Base-by-base conservation (phyloP, 2,888 invertebrate genomes). In the Polyommatus icarus region DNA sequence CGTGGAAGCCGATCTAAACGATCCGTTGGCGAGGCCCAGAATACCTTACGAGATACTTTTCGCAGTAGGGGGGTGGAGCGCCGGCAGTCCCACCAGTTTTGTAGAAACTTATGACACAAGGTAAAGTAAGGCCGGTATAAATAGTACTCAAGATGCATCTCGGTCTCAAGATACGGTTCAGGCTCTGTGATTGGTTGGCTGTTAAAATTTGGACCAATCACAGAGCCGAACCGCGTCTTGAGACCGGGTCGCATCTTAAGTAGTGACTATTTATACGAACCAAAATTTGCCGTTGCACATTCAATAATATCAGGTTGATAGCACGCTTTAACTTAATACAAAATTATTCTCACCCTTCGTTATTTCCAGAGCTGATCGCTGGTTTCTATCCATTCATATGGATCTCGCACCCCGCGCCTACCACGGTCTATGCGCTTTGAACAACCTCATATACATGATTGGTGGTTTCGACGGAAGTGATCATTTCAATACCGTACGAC, bases 31-130 rank as follows among this genome's bases (percentile, higher is more conserved):
- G 10, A 91, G 96, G 79, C 97, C 98, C 0, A 93, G 98, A 79
- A 95, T 97, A 89, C 97, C 95, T 75, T 96, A 97, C 87, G 97
- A 97, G 84, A 95, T 97, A 83, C 93, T 98, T 15, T 98, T 98
- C 87, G 97, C 97, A 18, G 96, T 98, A 24, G 98, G 98, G 4
- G 98, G 98, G 1, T 97, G 97, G 98, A 95, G 96, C 86, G 95
- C 96, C n/a, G 97, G 97, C n/a, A 96, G 96, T 81, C 97, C 97
- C 0, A 97, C 97, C 0, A 97, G 96, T 89, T 97, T 97, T 84
- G 95, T 97, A 40, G 96, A 96, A 88, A 97, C 97, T 78, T 98
- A 97, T 87, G 96, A 96, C 84, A 96, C 96, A 61, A 96, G 97
- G 91, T 97, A 93, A 89, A 89, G 54, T 71, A 24, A n/a, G n/a